Conservation (phyloP, 1,140 invertebrate genomes). For the Episyrphus balteatus region DNA sequence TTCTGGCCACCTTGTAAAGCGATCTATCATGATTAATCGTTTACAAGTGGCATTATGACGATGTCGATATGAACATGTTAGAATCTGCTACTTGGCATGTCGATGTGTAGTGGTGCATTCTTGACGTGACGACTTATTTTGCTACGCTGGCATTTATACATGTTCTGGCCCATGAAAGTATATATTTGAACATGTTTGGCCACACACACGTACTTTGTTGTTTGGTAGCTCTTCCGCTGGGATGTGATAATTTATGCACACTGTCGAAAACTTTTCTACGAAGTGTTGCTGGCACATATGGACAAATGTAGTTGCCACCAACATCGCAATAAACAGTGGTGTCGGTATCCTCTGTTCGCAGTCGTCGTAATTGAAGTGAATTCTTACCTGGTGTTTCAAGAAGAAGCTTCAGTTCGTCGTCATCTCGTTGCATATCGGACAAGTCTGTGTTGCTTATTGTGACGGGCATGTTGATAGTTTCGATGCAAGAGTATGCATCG, state of each 20-base stretch:
- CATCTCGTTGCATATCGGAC: constrained; percentile 9
- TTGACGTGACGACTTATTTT: constrained; percentile 14
- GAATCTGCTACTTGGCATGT: constrained; percentile 4
- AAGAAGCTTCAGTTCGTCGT: constrained; percentile 7
- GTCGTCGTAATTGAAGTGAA: too few species aligned
- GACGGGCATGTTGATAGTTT: constrained; percentile 4
- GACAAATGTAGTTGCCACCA: constrained; percentile 6
- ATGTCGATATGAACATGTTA: constrained; percentile 27
- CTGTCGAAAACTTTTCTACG: constrained; percentile 9
- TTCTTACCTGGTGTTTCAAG: background rate
- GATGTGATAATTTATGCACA: constrained; percentile 16
- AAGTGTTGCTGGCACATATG: constrained; percentile 4
- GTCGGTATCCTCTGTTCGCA: background rate
- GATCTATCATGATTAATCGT: constrained; percentile 19
- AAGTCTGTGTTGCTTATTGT: constrained; percentile 6
- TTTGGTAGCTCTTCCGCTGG: constrained; percentile 10
- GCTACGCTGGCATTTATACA: constrained; percentile 19
- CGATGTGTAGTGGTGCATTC: background rate
- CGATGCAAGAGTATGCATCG: constrained; percentile 15
- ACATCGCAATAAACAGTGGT: background rate
- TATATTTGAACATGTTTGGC: constrained; percentile 16
- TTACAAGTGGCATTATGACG: constrained; percentile 12
- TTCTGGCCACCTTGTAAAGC: constrained; percentile 35
- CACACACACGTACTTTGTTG: constrained; percentile 10
- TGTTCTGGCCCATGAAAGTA: background rate